Percentiles rank a stretch among this genome's conserved stretches.
phyloP scores from a whole-genome alignment of 1,140 invertebrate species.

The Brachionus asplanchnoidis region DNA sequence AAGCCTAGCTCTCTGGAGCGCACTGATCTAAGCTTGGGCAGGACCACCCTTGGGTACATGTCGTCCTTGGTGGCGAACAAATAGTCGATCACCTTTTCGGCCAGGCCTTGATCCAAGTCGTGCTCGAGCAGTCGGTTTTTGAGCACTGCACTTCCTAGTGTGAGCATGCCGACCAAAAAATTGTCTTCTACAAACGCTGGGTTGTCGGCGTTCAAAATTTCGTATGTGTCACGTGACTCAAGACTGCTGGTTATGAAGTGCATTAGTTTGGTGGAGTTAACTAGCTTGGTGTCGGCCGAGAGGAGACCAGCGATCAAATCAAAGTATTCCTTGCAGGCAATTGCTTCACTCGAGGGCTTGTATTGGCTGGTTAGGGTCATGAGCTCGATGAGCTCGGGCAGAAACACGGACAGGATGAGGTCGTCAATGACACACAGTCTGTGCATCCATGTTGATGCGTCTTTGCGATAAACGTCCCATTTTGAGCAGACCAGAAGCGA shows the following conservation, averaged over 20 bases:
- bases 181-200: slow-evolving; percentile 11
- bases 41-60: not conserved
- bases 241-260: not conserved
- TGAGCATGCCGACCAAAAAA: not conserved
- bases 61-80: not conserved
- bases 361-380: not conserved
- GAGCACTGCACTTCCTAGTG: not conserved
- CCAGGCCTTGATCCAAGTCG: not conserved
- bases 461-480: not conserved
- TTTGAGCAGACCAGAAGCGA: not conserved
- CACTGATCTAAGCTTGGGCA: not conserved
- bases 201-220: not conserved
- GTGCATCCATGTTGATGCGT: not conserved
- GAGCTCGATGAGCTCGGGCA: not conserved
- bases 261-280: not conserved
- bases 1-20: not conserved
- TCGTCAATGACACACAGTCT: not conserved
- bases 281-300: not conserved
- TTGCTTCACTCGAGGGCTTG: not conserved
- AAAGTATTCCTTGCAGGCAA: slow-evolving; percentile 19
- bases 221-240: not conserved
- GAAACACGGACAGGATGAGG: not conserved
- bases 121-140: not conserved
- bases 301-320: not conserved
- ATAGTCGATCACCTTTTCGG: not conserved